Conservation (phyloP, 2,797 vertebrate species). For the Amniataba percoides region DNA sequence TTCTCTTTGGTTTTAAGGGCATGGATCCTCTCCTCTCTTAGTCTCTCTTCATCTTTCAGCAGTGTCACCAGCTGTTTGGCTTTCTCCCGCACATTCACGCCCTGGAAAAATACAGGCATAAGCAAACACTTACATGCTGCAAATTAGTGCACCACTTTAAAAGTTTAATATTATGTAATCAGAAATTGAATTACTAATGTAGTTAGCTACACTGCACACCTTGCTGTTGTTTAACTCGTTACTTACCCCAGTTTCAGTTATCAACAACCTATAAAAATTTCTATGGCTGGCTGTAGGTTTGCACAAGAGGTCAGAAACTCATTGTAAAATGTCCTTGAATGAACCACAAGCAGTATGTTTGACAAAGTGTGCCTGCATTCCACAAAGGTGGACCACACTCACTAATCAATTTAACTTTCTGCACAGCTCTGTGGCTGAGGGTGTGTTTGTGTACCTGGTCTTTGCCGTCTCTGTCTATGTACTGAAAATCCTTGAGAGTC, state of each 20-base stretch:
- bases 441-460: conserved; percentile 87
- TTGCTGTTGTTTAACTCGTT: conserved; percentile 2
- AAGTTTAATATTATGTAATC: conserved; percentile 2
- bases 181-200: background rate
- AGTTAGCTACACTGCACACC: background rate
- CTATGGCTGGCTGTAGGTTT: conserved; percentile 44
- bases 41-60: conserved; percentile 92
- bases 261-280: conserved; percentile 32
- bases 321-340: conserved; percentile 51
- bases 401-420: conserved; percentile 44
- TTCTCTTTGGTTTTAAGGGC: conserved; percentile 98
- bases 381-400: conserved; percentile 42
- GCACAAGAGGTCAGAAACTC: conserved; percentile 45
- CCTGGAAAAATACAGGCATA: conserved; percentile 71
- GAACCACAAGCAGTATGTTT: conserved; percentile 28
- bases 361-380: conserved; percentile 41
- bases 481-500: conserved; percentile 96
- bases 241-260: conserved; percentile 11
- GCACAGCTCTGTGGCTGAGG: conserved; percentile 28
- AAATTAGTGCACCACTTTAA: background rate
- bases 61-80: conserved; percentile 94
- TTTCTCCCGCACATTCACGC: conserved; percentile 94
- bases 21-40: conserved; percentile 92
- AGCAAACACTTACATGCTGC: background rate
- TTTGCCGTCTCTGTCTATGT: conserved; percentile 94